Evolutionary conservation across 37 sponge, comb jelly and placozoan genomes (phyloP).

Genomic region (Halisarca cf. caerulea): DNA sequence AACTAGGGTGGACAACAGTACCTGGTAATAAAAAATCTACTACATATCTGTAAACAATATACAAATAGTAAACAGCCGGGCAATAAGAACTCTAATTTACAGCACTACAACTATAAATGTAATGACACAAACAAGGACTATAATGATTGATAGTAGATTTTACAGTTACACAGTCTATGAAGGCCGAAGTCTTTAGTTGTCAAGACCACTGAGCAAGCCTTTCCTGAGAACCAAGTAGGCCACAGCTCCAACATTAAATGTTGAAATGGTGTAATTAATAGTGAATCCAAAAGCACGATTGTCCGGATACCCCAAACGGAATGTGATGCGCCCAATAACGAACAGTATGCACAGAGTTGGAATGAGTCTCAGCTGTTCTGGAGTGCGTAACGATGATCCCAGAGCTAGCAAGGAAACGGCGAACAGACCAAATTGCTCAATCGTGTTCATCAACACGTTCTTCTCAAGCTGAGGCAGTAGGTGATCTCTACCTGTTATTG

Average conservation of each 20-base stretch:
- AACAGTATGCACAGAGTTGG: conserved; percentile 37
- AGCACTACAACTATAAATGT: no score
- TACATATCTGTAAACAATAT: no score
- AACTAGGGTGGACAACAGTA: no score
- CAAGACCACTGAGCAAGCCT: background rate
- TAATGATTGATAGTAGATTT: no score
- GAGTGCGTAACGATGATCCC: conserved; percentile 23
- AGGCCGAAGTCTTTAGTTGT: background rate
- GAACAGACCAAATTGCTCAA: conserved; percentile 51
- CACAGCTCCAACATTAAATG: background rate
- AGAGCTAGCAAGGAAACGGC: conserved; percentile 2
- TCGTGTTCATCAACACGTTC: conserved; percentile 53
- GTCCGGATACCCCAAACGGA: conserved; percentile 55
- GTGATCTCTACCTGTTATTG: conserved; percentile 51
- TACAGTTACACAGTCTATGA: no score
- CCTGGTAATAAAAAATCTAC: no score
- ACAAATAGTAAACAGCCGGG: no score
- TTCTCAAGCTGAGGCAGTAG: conserved; percentile 28
- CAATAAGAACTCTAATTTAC: no score
- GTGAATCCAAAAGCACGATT: conserved; percentile 54
- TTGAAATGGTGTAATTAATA: conserved; percentile 23
- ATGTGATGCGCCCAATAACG: conserved; percentile 49
- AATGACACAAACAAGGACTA: no score
- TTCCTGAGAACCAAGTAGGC: background rate
- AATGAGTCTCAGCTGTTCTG: conserved; percentile 56